Conservation (phyloP, 1,140 invertebrate genomes). For the Pristionchus pacificus region DNA sequence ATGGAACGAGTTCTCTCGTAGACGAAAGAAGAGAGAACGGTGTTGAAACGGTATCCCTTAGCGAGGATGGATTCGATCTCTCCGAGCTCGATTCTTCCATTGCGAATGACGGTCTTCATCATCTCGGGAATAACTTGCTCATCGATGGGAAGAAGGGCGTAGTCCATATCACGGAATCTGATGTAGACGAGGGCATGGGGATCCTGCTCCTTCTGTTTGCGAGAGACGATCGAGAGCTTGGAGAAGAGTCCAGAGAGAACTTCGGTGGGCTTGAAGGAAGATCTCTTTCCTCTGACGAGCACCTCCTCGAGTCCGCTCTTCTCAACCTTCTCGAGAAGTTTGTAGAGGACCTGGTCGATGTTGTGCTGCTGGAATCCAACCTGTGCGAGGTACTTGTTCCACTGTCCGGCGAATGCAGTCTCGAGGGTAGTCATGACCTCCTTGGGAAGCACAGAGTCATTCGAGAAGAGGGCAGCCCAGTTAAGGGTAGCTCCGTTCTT, state of each 20-base stretch:
- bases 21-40: conserved; percentile 25
- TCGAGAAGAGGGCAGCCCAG: conserved; percentile 47
- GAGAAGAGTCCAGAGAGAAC: conserved; percentile 28
- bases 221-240: conserved; percentile 38
- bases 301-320: conserved; percentile 27
- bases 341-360: conserved; percentile 33
- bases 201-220: conserved; percentile 15
- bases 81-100: conserved; percentile 16
- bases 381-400: conserved; percentile 36
- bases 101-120: conserved; percentile 27
- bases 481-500: conserved; percentile 21
- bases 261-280: conserved; percentile 20
- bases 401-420: conserved; percentile 38
- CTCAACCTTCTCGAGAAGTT: conserved; percentile 28
- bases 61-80: conserved; percentile 26
- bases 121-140: conserved; percentile 24
- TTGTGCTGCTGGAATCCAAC: conserved; percentile 40
- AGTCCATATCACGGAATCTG: conserved; percentile 31
- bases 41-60: conserved; percentile 18
- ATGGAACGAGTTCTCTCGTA: conserved; percentile 39
- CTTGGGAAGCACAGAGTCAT: conserved; percentile 27
- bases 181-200: conserved; percentile 42
- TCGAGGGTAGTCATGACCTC: conserved; percentile 39
- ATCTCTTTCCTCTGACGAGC: conserved; percentile 33
- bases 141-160: conserved; percentile 34